A percentile compares a stretch with the other conserved stretches of the same genome.
Evolutionary conservation across 2,797 vertebrate genomes (phyloP).

Genomic region (Tarsius wallacei): DNA sequence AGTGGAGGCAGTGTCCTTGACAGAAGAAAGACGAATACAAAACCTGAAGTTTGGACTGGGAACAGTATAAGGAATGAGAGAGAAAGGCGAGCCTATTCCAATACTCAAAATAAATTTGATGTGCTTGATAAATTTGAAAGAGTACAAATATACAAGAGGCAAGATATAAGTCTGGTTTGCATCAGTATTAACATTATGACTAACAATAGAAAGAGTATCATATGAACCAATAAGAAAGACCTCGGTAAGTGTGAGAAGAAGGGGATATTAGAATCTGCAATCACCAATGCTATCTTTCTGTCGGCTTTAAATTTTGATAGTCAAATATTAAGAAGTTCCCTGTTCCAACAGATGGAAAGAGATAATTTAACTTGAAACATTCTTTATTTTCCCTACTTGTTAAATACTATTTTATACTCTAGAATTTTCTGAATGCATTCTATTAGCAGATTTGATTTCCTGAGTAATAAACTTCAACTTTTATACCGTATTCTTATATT

Average conservation of each 20-base stretch:
- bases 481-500: not conserved
- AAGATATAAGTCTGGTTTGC: not conserved
- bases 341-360: conserved; percentile 5
- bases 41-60: not conserved
- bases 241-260: not conserved
- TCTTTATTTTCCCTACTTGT: not conserved
- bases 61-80: not conserved
- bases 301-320: conserved; percentile 18
- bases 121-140: not conserved
- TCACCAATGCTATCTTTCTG: not conserved
- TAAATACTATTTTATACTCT: conserved; percentile 49
- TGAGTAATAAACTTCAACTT: conserved; percentile 6
- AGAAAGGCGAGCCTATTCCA: not conserved
- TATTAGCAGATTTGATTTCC: not conserved
- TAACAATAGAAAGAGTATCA: not conserved
- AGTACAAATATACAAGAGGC: not conserved
- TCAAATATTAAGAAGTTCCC: conserved; percentile 4
- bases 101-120: conserved; percentile 12
- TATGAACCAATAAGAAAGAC: not conserved
- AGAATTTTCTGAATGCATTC: conserved; percentile 14
- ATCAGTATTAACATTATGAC: conserved; percentile 5
- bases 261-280: not conserved
- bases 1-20: not conserved
- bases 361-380: not conserved
- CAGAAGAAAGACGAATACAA: not conserved